Percentiles rank a stretch among this genome's conserved stretches.
Evolutionary conservation across 2,113 vertebrate genomes (phyloP).

Genomic region (Andinoacara biseriatus): DNA sequence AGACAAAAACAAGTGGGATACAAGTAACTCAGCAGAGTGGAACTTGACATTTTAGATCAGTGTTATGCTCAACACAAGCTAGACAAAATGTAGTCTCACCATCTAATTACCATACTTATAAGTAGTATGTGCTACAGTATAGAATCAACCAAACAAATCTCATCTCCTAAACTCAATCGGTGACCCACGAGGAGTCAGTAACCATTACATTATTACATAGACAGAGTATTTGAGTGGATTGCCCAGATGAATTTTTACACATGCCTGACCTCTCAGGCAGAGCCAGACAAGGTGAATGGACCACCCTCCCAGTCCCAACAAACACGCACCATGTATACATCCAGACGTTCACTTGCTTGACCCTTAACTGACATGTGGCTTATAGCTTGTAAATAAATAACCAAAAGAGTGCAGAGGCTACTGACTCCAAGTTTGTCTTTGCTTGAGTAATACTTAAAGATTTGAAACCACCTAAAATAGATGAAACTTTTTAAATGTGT

Average conservation of each 20-base stretch:
- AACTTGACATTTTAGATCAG: not conserved
- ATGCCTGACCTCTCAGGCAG: not conserved
- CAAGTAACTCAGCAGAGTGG: not conserved
- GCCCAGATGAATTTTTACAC: not conserved
- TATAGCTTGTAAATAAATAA: not conserved
- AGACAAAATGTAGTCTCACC: not conserved
- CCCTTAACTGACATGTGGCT: not conserved
- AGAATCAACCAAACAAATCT: not conserved
- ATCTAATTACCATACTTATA: not conserved
- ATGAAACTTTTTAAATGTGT: not conserved
- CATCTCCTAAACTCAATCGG: not conserved
- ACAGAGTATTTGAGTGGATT: not conserved
- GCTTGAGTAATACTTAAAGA: rapidly evolving
- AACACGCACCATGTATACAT: not conserved
- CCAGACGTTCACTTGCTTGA: not conserved
- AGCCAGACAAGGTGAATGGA: not conserved
- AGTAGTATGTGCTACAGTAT: not conserved
- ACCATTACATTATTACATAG: too few relatives aligned
- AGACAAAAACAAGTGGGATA: not conserved
- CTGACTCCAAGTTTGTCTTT: not conserved
- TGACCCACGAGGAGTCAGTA: too few relatives aligned
- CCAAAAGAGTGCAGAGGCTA: not conserved
- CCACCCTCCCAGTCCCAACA: not conserved
- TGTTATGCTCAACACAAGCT: not conserved
- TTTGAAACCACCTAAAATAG: rapidly evolving